Conservation (phyloP, 2,113 vertebrate genomes). For the Cebidichthys violaceus region DNA sequence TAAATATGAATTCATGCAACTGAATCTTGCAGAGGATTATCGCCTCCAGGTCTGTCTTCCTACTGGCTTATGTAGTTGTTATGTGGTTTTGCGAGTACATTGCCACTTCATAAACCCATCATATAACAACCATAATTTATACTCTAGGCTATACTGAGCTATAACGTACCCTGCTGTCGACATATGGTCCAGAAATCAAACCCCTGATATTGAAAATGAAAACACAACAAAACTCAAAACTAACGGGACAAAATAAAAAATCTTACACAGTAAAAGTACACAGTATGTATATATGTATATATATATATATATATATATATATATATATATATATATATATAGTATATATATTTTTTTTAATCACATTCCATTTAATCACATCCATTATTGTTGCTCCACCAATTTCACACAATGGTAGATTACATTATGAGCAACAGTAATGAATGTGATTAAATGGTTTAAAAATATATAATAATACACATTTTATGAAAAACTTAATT, state of each 20-base stretch:
- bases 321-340: too few relatives aligned
- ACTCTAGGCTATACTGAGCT: background rate
- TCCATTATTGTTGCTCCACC: background rate
- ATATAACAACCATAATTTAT: slow-evolving; percentile 42
- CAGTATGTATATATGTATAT: too few relatives aligned
- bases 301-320: too few relatives aligned
- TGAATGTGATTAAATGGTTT: too few relatives aligned
- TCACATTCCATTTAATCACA: background rate
- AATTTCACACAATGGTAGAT: background rate
- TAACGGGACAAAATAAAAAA: background rate
- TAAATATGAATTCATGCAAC: slow-evolving; percentile 65
- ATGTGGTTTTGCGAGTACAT: slow-evolving; percentile 57
- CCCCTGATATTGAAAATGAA: background rate
- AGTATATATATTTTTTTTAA: too few relatives aligned
- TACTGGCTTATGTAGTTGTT: slow-evolving; percentile 47
- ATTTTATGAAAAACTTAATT: background rate
- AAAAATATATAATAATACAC: too few relatives aligned
- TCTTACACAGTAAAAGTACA: too few relatives aligned
- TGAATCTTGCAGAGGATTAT: slow-evolving; percentile 74
- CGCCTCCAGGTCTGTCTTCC: slow-evolving; percentile 49
- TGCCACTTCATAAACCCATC: slow-evolving; percentile 77
- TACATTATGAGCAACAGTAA: background rate
- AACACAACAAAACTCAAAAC: background rate
- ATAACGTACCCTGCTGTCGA: background rate
- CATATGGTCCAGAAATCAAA: background rate